A percentile compares a stretch with the other conserved stretches of the same genome.
phyloP scores from a whole-genome alignment of 2,797 vertebrate species.

The Sebastes itinus region DNA sequence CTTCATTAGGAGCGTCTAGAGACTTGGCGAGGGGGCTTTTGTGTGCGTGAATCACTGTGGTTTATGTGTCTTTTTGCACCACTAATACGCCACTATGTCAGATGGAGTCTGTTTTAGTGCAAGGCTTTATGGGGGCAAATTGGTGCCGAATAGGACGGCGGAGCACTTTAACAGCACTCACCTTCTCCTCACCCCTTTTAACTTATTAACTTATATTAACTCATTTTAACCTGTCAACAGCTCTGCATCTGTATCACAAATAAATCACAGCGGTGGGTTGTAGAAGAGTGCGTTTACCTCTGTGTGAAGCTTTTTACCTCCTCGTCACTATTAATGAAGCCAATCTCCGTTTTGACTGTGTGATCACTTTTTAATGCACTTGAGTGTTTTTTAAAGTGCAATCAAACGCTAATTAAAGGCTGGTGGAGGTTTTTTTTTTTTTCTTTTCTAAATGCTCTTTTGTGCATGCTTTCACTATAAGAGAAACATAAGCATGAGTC shows the following conservation, averaged over 20 bases:
- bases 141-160: constrained; percentile 80
- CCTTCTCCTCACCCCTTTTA: constrained; percentile 85
- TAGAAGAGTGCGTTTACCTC: constrained; percentile 52
- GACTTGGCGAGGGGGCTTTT: constrained; percentile 73
- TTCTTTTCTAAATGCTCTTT: constrained; percentile 51
- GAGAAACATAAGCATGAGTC: constrained; percentile 44
- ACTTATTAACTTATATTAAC: constrained; percentile 83
- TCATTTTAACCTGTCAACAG: constrained; percentile 74
- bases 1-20: constrained; percentile 82
- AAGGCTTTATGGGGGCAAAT: constrained; percentile 80
- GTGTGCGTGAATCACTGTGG: constrained; percentile 78
- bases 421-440: not conserved
- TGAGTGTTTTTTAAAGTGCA: constrained; percentile 76
- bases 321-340: constrained; percentile 65
- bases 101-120: constrained; percentile 76
- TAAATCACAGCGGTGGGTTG: constrained; percentile 48
- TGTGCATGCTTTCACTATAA: constrained; percentile 39
- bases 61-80: constrained; percentile 81
- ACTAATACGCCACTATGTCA: constrained; percentile 76
- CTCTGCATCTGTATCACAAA: constrained; percentile 59
- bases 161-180: constrained; percentile 85
- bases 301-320: constrained; percentile 54
- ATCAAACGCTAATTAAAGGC: constrained; percentile 75
- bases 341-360: constrained; percentile 65
- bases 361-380: constrained; percentile 81